Evolutionary conservation across 2,888 invertebrate genomes (phyloP).

Genomic region (Schizaphis graminum): DNA sequence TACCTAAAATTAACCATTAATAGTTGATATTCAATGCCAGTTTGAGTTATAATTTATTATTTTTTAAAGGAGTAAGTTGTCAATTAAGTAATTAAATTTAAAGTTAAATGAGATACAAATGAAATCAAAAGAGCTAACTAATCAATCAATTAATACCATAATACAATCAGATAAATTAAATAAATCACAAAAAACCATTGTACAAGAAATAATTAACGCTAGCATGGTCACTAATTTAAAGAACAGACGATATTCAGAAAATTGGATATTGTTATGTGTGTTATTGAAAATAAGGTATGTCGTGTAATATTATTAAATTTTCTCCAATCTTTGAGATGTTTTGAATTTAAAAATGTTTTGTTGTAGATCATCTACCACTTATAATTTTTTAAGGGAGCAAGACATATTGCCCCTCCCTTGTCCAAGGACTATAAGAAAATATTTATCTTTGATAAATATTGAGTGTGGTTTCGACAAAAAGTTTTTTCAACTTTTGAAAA

Average conservation of each 20-base stretch:
- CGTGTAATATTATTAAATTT: not conserved
- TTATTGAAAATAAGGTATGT: not conserved
- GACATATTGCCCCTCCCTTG: not conserved
- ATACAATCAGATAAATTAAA: not conserved
- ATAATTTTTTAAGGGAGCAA: slow-evolving; percentile 6
- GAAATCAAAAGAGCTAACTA: not conserved
- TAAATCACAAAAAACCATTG: not conserved
- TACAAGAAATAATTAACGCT: not conserved
- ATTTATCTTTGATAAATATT: slow-evolving; percentile 19
- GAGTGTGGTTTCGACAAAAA: not conserved
- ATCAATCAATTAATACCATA: slow-evolving; percentile 8
- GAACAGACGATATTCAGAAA: not conserved
- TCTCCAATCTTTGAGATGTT: not conserved
- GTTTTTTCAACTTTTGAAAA: not conserved
- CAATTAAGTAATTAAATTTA: not conserved
- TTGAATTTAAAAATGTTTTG: slow-evolving; percentile 5
- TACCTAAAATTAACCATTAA: not conserved
- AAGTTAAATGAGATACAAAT: not conserved
- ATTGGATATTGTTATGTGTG: slow-evolving; percentile 5
- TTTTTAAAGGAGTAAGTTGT: not conserved
- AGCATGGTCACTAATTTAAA: slow-evolving; percentile 1
- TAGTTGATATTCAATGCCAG: not conserved
- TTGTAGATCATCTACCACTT: slow-evolving; percentile 10
- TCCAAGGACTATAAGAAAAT: slow-evolving; percentile 25
- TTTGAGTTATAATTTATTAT: not conserved